Base-by-base conservation (phyloP, 2,113 vertebrate species). In the Phoxinus phoxinus region DNA sequence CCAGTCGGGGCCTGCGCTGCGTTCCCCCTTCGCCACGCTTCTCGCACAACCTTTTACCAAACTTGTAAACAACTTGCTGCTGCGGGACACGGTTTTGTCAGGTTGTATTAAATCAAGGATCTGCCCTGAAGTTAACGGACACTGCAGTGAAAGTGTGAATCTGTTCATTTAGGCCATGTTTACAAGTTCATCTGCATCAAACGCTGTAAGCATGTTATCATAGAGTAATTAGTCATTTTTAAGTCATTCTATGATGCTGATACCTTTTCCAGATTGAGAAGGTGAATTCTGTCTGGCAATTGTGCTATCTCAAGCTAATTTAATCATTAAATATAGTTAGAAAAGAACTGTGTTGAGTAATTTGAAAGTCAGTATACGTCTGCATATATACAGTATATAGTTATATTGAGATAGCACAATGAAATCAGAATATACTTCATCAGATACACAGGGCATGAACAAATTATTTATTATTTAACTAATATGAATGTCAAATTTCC, bases 71-170 rank as follows among this genome's bases (percentile, higher is more conserved):
- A 82, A 56, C 72, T 65, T n/a, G 27, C 73, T 58, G 71, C 58
- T 12, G 48, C 15, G 51, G 61, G 58, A 84, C 74, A 35, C 46
- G 41, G 21, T 80, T 63, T 71, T 77, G 85, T 86, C 61, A 65
- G 74, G 41, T 44, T 56, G 63, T 48, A 83, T 74, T 65, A 79
- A 88, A 88, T 88, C 84, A 80, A 32, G 78, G 6, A 48, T 44
- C 32, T 76, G 32, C 32, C 27, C 82, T 75, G 15, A 17, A 30
- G 21, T 46, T 32, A 35, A 83, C 58, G 23, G 30, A 41, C 11
- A 35, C 71, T 25, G 27, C 56, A 83, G 63, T 35, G 35, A 81
- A 72, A 75, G 48, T 86, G 74, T 81, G 25, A 37, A 59, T 81
- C 23, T 74, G 27, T 25, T 23, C 25, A 41, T 32, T 17, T 69